Conservation (phyloP, 1,140 invertebrate species). For the Eulimnadia texana region DNA sequence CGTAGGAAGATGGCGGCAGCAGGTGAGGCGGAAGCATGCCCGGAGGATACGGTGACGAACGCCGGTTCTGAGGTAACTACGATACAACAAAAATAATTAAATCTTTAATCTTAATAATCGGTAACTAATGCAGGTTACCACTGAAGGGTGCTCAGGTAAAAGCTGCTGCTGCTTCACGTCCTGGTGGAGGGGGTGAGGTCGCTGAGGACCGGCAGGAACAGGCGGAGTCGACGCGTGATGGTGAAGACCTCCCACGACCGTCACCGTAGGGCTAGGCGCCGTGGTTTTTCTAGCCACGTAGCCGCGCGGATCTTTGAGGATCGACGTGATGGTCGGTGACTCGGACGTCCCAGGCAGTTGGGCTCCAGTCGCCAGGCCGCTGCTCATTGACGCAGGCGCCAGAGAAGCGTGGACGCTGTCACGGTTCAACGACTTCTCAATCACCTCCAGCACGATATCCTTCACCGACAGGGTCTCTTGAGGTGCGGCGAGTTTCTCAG, state of each 20-base stretch:
- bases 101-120: background rate
- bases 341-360: constrained; percentile 29
- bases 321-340: constrained; percentile 47
- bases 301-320: constrained; percentile 32
- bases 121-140: background rate
- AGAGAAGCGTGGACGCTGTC: background rate
- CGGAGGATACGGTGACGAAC: background rate
- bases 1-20: constrained; percentile 11
- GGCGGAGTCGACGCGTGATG: background rate
- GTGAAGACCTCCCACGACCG: background rate
- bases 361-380: constrained; percentile 15
- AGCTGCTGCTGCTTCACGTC: background rate
- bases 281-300: background rate
- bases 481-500: background rate
- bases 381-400: constrained; percentile 30
- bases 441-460: constrained; percentile 57
- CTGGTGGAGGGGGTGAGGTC: constrained; percentile 8
- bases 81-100: background rate
- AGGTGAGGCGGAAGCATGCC: constrained; percentile 2
- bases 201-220: constrained; percentile 12
- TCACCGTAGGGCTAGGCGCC: background rate
- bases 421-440: constrained; percentile 46
- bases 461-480: constrained; percentile 43
- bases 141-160: background rate
- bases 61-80: background rate